Evolutionary conservation across 2,888 invertebrate genomes (phyloP), one percentile per base, ranked within the genome.

Genomic region (Acanthopleura granulata): DNA sequence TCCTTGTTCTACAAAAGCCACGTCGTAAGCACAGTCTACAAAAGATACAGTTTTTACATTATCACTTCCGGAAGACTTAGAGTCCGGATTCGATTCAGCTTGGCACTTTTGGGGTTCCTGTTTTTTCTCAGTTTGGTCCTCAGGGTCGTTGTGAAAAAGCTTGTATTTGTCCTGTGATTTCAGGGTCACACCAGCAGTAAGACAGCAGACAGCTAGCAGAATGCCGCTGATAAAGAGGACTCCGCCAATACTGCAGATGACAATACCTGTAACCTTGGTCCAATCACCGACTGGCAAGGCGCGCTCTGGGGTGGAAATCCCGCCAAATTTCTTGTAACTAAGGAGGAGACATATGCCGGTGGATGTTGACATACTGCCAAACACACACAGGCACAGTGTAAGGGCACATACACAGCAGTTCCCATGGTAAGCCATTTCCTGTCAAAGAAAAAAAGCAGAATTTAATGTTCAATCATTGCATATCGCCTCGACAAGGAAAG

Each of bases 371-470:
- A 57, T 57, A n/a, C n/a, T 57, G 18, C 57, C 57, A 12, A 57
- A 57, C 22, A 57, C 22, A 22, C 57, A 57, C 57, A 57, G 57
- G 12, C 57, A 57, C 3, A 57, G 22, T 18, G 57, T 57, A 3
- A 57, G 57, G 22, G 57, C 57, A 12, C 57, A 57, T 4, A 22
- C 22, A 57, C 57, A 57, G 22, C 57, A 57, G 22, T 57, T 57
- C 57, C 57, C 57, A 57, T 57, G 57, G 22, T 57, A 57, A 57
- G 57, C n/a, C 57, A 57, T 57, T 6, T 57, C 40, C 40, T 40
- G 40, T 40, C 40, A 40, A 40, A 40, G 4, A 40, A 40, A 40
- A 40, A 40, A 40, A 40, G 40, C 40, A 40, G 40, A 40, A 40
- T 40, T 40, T 40, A 6, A 40, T 40, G 4, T 9, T 40, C 40